These are phyloP conservation scores for Ophion costatus DNA, from an alignment of 2,888 invertebrate genomes.

Conservation along the genomic window DNA sequence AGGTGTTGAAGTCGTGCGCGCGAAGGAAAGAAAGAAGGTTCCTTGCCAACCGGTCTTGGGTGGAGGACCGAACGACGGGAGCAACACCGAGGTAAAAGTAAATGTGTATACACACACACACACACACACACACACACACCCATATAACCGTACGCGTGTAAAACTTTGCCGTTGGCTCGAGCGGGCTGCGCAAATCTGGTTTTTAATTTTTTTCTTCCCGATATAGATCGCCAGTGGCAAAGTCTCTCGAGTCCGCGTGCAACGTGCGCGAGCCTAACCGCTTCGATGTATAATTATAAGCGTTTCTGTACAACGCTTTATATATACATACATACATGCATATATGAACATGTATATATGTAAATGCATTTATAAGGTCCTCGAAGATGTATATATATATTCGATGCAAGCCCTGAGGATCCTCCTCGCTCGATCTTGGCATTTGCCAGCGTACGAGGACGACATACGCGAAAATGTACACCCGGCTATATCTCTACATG, in stretches of 20 bases:
- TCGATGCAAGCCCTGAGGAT: conserved; percentile 35
- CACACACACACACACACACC: background rate
- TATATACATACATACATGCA: conserved; percentile 1
- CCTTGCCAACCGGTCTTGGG: conserved; percentile 77
- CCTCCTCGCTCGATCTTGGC: conserved; percentile 31
- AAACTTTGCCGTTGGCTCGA: conserved; percentile 59
- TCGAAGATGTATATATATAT: conserved; percentile 35
- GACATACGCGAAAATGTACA: background rate
- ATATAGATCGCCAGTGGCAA: conserved; percentile 76
- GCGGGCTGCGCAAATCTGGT: conserved; percentile 75
- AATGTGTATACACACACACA: background rate
- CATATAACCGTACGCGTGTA: conserved; percentile 19
- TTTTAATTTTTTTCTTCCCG: conserved; percentile 77
- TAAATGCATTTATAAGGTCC: too few relatives aligned
- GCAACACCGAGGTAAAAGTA: conserved; percentile 54
- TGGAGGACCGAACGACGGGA: conserved; percentile 64
- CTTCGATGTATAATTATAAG: conserved; percentile 71
- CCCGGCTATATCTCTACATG: too few relatives aligned
- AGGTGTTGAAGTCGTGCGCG: conserved; percentile 64
- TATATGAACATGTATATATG: background rate
- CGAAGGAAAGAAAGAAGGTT: conserved; percentile 52
- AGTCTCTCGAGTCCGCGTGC: conserved; percentile 61
- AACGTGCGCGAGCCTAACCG: conserved; percentile 53
- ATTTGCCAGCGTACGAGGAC: conserved; percentile 28
- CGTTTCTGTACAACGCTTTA: conserved; percentile 32